These are phyloP conservation scores for Petrocephalus zakoni DNA, from an alignment of 2,113 vertebrate species.

Conservation along the genomic window DNA sequence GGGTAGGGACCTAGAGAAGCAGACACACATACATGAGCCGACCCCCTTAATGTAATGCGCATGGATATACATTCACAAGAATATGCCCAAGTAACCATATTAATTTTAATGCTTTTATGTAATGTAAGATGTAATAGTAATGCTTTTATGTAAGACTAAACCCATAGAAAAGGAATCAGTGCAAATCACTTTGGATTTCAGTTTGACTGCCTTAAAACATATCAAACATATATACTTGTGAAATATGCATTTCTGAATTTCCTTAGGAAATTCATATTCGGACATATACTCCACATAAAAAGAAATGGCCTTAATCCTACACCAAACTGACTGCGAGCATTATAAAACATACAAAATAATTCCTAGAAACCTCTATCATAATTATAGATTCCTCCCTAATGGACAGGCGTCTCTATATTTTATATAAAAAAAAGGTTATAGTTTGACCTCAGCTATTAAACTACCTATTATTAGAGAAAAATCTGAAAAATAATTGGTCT, in stretches of 20 bases:
- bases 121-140: background rate
- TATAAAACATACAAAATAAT: constrained; percentile 1
- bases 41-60: background rate
- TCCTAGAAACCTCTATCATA: background rate
- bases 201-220: background rate
- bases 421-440: background rate
- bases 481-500: constrained; percentile 3
- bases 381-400: background rate
- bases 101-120: background rate
- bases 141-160: background rate
- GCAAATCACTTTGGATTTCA: background rate
- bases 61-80: background rate
- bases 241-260: background rate
- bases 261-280: background rate
- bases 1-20: background rate
- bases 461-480: background rate
- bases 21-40: background rate
- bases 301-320: background rate
- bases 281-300: background rate
- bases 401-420: background rate
- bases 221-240: background rate
- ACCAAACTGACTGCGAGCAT: background rate
- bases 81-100: background rate
- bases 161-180: background rate
- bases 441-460: background rate